Evolutionary conservation across 2,797 vertebrate species (phyloP).

Genomic region (Sparidentex hasta): DNA sequence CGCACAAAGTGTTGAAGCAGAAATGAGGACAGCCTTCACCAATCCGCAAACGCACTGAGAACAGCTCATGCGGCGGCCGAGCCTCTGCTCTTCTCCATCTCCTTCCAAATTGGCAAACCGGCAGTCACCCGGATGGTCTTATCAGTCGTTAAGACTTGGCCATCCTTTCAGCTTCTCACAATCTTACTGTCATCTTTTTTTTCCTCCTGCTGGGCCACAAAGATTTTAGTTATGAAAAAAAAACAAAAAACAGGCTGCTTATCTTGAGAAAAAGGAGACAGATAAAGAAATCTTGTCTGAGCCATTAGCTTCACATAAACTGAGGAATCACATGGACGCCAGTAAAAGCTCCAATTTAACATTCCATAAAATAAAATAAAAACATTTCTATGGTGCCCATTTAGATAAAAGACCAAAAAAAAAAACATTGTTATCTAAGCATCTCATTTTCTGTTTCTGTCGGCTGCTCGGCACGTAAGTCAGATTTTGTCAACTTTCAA

Average conservation of each 20-base stretch:
- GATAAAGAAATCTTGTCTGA: constrained; percentile 40
- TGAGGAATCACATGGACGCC: constrained; percentile 1
- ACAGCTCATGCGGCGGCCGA: constrained; percentile 39
- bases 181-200: constrained; percentile 35
- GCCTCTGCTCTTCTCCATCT: constrained; percentile 27
- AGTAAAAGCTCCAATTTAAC: constrained; percentile 26
- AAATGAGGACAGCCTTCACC: constrained; percentile 36
- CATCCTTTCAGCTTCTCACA: constrained; percentile 41
- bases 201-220: neutral
- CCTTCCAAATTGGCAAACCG: constrained; percentile 51
- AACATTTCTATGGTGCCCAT: neutral
- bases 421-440: constrained; percentile 20
- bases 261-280: constrained; percentile 31
- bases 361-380: constrained; percentile 17
- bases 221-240: constrained; percentile 33
- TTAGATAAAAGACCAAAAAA: constrained; percentile 38
- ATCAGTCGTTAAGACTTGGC: constrained; percentile 39
- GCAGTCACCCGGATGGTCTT: constrained; percentile 30
- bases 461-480: neutral
- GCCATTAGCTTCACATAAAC: constrained; percentile 20
- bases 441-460: constrained; percentile 8
- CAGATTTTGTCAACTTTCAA: constrained; percentile 20
- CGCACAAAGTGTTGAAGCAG: constrained; percentile 42
- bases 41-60: constrained; percentile 24
- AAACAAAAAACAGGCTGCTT: constrained; percentile 32